Evolutionary conservation across 2,113 vertebrate species (phyloP).

Genomic region (Sisor rabdophorus): DNA sequence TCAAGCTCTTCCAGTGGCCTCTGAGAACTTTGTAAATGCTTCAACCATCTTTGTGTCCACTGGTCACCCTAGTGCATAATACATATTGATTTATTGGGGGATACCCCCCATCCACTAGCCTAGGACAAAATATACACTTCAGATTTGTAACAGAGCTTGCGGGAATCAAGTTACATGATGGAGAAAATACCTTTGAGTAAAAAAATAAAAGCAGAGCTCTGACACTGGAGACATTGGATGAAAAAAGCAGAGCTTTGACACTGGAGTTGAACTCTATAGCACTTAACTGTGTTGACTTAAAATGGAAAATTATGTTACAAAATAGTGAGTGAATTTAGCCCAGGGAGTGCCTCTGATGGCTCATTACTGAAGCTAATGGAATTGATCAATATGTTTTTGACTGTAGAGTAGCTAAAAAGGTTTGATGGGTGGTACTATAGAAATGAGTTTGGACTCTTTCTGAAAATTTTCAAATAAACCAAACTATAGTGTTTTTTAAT

Average conservation of each 20-base stretch:
- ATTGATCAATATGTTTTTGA: slow-evolving; percentile 60
- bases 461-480: background rate
- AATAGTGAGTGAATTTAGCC: slow-evolving; percentile 4
- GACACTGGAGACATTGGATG: slow-evolving; percentile 11
- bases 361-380: slow-evolving; percentile 67
- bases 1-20: slow-evolving; percentile 56
- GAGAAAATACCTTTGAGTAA: slow-evolving; percentile 18
- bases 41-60: slow-evolving; percentile 60
- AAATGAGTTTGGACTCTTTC: background rate
- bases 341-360: slow-evolving; percentile 54
- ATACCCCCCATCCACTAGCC: slow-evolving; percentile 44
- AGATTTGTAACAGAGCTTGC: slow-evolving; percentile 10
- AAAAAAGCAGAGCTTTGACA: slow-evolving; percentile 14
- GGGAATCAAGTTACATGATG: slow-evolving; percentile 9
- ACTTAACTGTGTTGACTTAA: slow-evolving; percentile 12
- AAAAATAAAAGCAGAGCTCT: slow-evolving; percentile 16
- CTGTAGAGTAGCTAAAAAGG: slow-evolving; percentile 49
- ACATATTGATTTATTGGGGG: slow-evolving; percentile 72
- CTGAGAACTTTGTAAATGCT: slow-evolving; percentile 70
- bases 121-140: slow-evolving; percentile 52
- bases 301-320: slow-evolving; percentile 16
- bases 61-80: slow-evolving; percentile 55
- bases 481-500: background rate
- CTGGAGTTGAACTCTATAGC: slow-evolving; percentile 2
- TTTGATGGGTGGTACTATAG: background rate